Percentiles rank a stretch among this genome's conserved stretches.
Conservation (phyloP, 2,888 invertebrate species). For the Hedya salicella region DNA sequence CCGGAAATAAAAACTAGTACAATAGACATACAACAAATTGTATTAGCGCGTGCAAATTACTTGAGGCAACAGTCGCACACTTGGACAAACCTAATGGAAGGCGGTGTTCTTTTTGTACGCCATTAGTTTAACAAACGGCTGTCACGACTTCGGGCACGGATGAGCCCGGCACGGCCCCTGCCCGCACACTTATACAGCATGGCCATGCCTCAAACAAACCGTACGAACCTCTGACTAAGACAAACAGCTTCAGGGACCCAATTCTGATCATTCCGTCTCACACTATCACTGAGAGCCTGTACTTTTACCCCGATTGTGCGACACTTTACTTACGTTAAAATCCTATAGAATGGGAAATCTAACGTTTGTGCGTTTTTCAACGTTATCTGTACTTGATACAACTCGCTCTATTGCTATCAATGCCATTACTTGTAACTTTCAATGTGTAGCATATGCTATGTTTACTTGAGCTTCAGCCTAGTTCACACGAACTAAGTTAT, state of each 20-base stretch:
- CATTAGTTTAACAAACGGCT: slow-evolving; percentile 77
- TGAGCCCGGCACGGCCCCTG: slow-evolving; percentile 29
- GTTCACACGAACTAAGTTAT: too few relatives aligned
- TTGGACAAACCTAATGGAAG: slow-evolving; percentile 67
- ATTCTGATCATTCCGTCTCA: background rate
- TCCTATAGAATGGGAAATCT: too few relatives aligned
- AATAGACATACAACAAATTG: slow-evolving; percentile 69
- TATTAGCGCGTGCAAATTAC: slow-evolving; percentile 75
- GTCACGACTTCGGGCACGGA: slow-evolving; percentile 74
- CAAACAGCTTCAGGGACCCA: slow-evolving; percentile 3
- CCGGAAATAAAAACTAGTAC: slow-evolving; percentile 68
- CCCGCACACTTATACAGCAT: slow-evolving; percentile 37
- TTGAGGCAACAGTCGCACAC: slow-evolving; percentile 68
- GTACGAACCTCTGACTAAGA: slow-evolving; percentile 8
- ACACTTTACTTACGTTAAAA: too few relatives aligned
- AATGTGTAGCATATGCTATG: too few relatives aligned
- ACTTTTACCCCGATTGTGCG: too few relatives aligned
- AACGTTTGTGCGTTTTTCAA: too few relatives aligned
- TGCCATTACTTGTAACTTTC: too few relatives aligned
- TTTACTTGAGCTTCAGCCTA: too few relatives aligned
- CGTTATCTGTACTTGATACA: too few relatives aligned
- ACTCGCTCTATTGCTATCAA: too few relatives aligned
- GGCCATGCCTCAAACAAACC: slow-evolving; percentile 3
- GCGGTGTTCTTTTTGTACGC: slow-evolving; percentile 74
- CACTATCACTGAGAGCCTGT: too few relatives aligned